These are phyloP conservation scores for Drosophila micromelanica DNA, from an alignment of 1,140 invertebrate species.

Conservation along the genomic window DNA sequence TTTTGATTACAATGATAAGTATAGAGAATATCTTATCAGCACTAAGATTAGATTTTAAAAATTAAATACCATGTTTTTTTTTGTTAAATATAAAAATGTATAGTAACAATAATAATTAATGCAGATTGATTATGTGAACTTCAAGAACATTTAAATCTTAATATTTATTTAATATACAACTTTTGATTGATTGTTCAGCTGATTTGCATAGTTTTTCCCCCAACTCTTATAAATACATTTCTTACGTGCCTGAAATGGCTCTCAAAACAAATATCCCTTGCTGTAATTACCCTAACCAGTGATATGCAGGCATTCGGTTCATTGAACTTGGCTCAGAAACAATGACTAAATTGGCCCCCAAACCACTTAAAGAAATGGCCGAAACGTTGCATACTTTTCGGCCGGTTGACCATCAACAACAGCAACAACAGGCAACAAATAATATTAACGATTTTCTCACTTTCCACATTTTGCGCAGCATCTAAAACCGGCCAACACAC, in stretches of 20 bases:
- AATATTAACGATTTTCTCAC: conserved; percentile 78
- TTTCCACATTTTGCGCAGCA: conserved; percentile 55
- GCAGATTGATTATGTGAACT: too few species aligned
- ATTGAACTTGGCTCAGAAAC: conserved; percentile 33
- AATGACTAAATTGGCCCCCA: conserved; percentile 22
- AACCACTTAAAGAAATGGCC: conserved; percentile 18
- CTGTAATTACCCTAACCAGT: neutral
- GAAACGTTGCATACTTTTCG: conserved; percentile 50
- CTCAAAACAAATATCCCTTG: conserved; percentile 2
- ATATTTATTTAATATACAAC: neutral
- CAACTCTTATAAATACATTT: neutral
- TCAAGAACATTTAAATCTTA: neutral
- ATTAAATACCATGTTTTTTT: too few species aligned
- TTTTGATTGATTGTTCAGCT: conserved; percentile 6
- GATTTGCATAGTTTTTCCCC: conserved; percentile 19
- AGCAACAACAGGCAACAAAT: conserved; percentile 36
- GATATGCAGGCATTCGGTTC: conserved; percentile 21
- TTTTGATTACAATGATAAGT: too few species aligned
- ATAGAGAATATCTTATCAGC: too few species aligned
- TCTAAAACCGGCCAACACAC: conserved; percentile 48
- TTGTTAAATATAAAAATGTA: too few species aligned
- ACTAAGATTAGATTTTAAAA: too few species aligned
- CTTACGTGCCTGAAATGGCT: neutral
- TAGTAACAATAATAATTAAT: too few species aligned
- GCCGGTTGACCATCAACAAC: conserved; percentile 28